These are phyloP conservation scores for Montipora cactus DNA, from an alignment of 64 coral and sea anemone species.

Conservation along the genomic window DNA sequence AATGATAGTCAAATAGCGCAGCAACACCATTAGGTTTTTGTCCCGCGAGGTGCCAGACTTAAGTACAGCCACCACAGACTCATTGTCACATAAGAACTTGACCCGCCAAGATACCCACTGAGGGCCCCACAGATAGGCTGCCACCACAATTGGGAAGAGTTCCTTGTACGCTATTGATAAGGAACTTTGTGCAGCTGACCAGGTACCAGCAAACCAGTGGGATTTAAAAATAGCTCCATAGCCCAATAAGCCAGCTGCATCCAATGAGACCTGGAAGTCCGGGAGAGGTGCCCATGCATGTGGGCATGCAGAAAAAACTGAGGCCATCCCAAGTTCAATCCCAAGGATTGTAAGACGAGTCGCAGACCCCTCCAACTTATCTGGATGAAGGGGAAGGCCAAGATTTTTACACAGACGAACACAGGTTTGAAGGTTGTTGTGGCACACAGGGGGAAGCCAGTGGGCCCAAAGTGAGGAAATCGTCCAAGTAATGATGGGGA, in stretches of 20 bases:
- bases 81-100: slow-evolving; percentile 17
- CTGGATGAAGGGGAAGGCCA: no score
- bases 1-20: not conserved
- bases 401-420: no score
- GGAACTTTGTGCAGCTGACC: not conserved
- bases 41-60: slow-evolving; percentile 11
- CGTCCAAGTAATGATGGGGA: no score
- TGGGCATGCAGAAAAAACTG: no score
- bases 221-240: not conserved
- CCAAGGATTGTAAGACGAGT: no score
- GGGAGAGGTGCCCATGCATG: no score
- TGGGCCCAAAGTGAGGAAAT: no score
- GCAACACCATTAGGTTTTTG: not conserved
- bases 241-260: not conserved
- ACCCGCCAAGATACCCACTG: not conserved
- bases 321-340: no score
- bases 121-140: not conserved
- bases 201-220: not conserved
- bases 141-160: not conserved
- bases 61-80: slow-evolving; percentile 2
- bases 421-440: no score
- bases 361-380: no score
- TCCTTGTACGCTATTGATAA: not conserved
- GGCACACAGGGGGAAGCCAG: no score
- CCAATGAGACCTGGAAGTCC: no score